These are phyloP conservation scores for Podarcis lilfordi DNA, from an alignment of 2,797 vertebrate species.

Conservation along the genomic window DNA sequence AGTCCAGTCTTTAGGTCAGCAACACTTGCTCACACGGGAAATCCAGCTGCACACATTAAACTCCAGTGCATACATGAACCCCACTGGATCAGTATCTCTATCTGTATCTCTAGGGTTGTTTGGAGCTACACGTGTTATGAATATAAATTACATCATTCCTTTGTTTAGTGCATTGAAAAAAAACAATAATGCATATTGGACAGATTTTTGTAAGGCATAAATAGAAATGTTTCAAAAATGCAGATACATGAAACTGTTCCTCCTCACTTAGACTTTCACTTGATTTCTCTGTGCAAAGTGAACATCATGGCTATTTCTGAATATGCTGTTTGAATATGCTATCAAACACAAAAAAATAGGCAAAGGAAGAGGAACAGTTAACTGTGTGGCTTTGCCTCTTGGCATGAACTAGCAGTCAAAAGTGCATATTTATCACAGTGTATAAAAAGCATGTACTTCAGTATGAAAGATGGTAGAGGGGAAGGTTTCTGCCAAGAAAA, in stretches of 20 bases:
- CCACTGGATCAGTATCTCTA: not conserved
- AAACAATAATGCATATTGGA: not conserved
- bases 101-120: not conserved
- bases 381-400: constrained; percentile 50
- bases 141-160: not conserved
- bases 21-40: not conserved
- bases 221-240: constrained; percentile 29
- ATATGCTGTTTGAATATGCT: constrained; percentile 7
- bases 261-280: not conserved
- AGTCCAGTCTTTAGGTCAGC: not conserved
- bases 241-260: not conserved
- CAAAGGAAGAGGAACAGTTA: constrained; percentile 44
- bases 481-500: constrained; percentile 64
- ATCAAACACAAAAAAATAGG: constrained; percentile 31
- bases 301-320: constrained; percentile 33
- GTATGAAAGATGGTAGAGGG: constrained; percentile 51
- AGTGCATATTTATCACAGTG: constrained; percentile 44
- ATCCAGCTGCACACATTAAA: not conserved
- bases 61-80: not conserved
- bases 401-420: constrained; percentile 50
- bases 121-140: not conserved
- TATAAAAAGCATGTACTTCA: constrained; percentile 49
- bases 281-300: constrained; percentile 32
- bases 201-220: no score
- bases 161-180: not conserved